Conservation (phyloP, 2,113 vertebrate species). For the Sebastes fasciatus region DNA sequence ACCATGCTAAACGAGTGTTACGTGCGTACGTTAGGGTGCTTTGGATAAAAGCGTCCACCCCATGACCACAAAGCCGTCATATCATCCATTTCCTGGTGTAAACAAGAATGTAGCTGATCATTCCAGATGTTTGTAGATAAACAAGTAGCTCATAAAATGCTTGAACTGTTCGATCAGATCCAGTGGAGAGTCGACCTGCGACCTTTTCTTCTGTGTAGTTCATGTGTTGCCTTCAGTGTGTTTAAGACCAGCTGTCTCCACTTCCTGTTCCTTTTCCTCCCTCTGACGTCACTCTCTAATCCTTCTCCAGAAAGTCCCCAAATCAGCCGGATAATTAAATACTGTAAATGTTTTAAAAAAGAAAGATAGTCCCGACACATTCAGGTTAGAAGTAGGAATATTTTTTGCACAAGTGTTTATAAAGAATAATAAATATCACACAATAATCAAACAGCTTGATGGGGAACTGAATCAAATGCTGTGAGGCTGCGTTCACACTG, state of each 20-base stretch:
- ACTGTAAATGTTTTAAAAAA: background rate
- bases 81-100: background rate
- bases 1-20: background rate
- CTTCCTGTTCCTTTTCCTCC: background rate
- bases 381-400: slow-evolving; percentile 32
- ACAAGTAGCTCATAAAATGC: slow-evolving; percentile 1
- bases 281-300: background rate
- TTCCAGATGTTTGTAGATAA: slow-evolving; percentile 41
- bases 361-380: background rate
- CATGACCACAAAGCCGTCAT: background rate
- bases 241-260: slow-evolving; percentile 1
- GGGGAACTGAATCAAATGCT: slow-evolving; percentile 1
- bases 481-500: background rate
- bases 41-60: background rate
- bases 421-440: slow-evolving; percentile 10
- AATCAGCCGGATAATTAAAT: background rate
- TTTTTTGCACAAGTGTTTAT: slow-evolving; percentile 46
- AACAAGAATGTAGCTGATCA: slow-evolving; percentile 3
- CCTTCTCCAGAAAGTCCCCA: background rate
- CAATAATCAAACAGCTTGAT: background rate
- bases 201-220: background rate
- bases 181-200: background rate
- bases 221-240: background rate
- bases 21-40: background rate
- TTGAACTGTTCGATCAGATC: background rate